These are phyloP conservation scores for Pandemis cinnamomeana DNA, from an alignment of 2,888 invertebrate species.

Conservation along the genomic window DNA sequence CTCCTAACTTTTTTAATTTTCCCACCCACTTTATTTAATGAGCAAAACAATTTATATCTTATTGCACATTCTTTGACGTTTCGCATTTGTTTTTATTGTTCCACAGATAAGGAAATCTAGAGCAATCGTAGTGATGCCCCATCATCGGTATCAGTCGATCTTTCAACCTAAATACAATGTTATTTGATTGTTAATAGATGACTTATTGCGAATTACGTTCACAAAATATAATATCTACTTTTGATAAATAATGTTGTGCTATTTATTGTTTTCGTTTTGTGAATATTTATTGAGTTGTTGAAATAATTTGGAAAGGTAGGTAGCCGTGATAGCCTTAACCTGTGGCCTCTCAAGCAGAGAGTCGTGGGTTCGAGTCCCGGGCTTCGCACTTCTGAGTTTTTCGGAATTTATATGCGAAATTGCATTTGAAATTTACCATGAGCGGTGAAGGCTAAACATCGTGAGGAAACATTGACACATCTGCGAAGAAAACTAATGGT, in stretches of 20 bases:
- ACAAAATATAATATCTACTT: not conserved
- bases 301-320: no score
- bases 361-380: no score
- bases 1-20: no score
- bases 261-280: not conserved
- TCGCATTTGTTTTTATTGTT: not conserved
- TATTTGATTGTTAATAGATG: conserved; percentile 46
- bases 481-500: no score
- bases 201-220: not conserved
- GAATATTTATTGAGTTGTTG: no score
- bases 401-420: no score
- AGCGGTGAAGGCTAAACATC: no score
- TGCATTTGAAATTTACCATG: no score
- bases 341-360: no score
- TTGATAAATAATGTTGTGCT: not conserved
- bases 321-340: no score
- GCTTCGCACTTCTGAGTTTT: no score
- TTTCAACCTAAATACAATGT: conserved; percentile 56
- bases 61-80: not conserved
- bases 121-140: conserved; percentile 44
- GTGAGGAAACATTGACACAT: no score
- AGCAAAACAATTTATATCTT: not conserved
- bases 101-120: not conserved
- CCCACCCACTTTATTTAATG: not conserved
- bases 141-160: conserved; percentile 47